Conservation (phyloP, 2,113 vertebrate species). For the Siphamia tubifer region DNA sequence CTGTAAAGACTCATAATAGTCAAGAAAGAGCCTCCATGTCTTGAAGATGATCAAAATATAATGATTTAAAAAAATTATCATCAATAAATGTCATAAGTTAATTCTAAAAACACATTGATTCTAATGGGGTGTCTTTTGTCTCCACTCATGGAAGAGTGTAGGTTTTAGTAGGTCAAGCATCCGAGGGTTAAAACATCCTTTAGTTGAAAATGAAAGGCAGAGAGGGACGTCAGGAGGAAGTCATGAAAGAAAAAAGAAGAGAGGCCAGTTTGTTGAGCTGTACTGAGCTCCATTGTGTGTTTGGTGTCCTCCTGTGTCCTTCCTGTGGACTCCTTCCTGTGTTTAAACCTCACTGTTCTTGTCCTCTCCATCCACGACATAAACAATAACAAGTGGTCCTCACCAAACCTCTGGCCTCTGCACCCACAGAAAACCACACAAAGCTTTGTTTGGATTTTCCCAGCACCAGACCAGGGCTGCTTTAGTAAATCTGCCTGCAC, state of each 20-base stretch:
- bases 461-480: slow-evolving; percentile 32
- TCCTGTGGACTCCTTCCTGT: slow-evolving; percentile 63
- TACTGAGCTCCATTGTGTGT: slow-evolving; percentile 64
- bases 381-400: slow-evolving; percentile 59
- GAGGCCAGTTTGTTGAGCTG: slow-evolving; percentile 54
- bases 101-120: no score
- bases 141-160: no score
- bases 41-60: no score
- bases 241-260: slow-evolving; percentile 27
- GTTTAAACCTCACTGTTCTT: slow-evolving; percentile 40
- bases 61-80: no score
- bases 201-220: slow-evolving; percentile 41
- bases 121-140: no score
- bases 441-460: slow-evolving; percentile 43
- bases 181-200: slow-evolving; percentile 33
- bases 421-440: slow-evolving; percentile 32
- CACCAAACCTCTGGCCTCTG: slow-evolving; percentile 34
- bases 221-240: slow-evolving; percentile 27
- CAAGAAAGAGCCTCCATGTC: no score
- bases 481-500: slow-evolving; percentile 62
- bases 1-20: no score
- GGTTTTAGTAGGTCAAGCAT: no score
- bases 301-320: slow-evolving; percentile 42
- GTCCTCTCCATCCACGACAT: slow-evolving; percentile 25
- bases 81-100: no score